These are phyloP conservation scores for Cricetomys ansorgei DNA, from an alignment of 2,113 vertebrate genomes.

Conservation along the genomic window DNA sequence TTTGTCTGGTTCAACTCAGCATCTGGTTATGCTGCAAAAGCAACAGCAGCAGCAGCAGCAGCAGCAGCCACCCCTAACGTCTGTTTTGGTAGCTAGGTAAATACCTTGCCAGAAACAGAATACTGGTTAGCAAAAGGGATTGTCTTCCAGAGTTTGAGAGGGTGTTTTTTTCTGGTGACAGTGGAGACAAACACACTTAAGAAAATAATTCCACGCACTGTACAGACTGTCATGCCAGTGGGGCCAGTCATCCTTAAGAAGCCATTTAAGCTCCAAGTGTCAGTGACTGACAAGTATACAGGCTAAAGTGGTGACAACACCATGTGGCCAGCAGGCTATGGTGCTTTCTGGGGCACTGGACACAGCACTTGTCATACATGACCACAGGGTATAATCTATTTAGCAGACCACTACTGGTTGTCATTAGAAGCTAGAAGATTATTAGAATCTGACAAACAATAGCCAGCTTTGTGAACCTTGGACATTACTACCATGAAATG, in stretches of 20 bases:
- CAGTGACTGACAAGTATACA: neutral
- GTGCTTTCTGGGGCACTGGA: neutral
- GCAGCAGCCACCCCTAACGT: neutral
- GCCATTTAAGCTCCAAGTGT: neutral
- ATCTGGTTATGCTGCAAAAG: neutral
- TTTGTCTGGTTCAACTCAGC: neutral
- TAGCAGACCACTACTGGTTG: conserved; percentile 6
- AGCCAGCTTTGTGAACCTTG: neutral
- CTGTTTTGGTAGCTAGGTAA: neutral
- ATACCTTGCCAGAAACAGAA: neutral
- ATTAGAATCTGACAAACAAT: conserved; percentile 3
- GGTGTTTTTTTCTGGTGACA: neutral
- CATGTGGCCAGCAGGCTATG: neutral
- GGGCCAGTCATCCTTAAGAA: neutral
- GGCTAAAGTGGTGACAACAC: neutral
- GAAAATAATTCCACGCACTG: neutral
- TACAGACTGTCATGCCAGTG: neutral
- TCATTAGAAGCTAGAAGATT: neutral
- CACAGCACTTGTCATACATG: neutral
- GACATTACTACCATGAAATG: neutral
- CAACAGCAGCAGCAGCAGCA: neutral
- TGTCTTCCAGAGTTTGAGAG: neutral
- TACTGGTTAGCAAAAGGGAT: neutral
- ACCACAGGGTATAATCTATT: neutral
- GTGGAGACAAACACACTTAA: neutral